phyloP scores from a whole-genome alignment of 2,888 invertebrate species.

The Dasypolia templi region DNA sequence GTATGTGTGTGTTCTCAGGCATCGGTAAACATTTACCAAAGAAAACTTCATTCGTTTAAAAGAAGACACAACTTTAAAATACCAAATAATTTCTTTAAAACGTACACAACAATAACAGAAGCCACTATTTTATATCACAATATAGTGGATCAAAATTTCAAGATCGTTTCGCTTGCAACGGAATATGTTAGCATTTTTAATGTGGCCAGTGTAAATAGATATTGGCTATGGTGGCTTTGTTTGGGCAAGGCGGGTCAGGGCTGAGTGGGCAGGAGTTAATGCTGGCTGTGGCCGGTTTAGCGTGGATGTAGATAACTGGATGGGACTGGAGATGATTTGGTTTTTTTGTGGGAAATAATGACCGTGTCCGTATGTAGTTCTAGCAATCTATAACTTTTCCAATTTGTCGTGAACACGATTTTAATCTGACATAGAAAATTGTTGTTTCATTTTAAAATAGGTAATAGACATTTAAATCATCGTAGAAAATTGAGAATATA shows the following conservation, averaged over 20 bases:
- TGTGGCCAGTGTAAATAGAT: slow-evolving; percentile 69
- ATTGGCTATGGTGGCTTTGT: slow-evolving; percentile 44
- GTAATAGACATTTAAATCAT: too few relatives aligned
- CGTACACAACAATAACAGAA: slow-evolving; percentile 44
- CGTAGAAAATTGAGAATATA: background rate
- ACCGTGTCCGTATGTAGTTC: background rate
- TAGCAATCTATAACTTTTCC: background rate
- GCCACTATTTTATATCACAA: slow-evolving; percentile 55
- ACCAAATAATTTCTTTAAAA: slow-evolving; percentile 55
- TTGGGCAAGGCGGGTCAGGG: slow-evolving; percentile 63
- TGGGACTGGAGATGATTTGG: slow-evolving; percentile 26
- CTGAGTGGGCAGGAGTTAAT: slow-evolving; percentile 73
- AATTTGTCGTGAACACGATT: background rate
- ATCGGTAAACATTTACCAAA: background rate
- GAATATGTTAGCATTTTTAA: slow-evolving; percentile 80
- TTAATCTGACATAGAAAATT: background rate
- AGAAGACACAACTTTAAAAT: slow-evolving; percentile 25
- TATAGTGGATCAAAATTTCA: slow-evolving; percentile 76
- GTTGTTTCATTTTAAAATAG: background rate
- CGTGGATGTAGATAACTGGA: slow-evolving; percentile 63
- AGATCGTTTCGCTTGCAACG: slow-evolving; percentile 72
- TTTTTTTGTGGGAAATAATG: too few relatives aligned
- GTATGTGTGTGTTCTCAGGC: background rate
- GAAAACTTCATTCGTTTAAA: background rate
- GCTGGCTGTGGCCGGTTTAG: slow-evolving; percentile 64